Evolutionary conservation across 2,113 vertebrate species (phyloP), one percentile per base, ranked within the genome.

Genomic region (Amblyornis subalaris): DNA sequence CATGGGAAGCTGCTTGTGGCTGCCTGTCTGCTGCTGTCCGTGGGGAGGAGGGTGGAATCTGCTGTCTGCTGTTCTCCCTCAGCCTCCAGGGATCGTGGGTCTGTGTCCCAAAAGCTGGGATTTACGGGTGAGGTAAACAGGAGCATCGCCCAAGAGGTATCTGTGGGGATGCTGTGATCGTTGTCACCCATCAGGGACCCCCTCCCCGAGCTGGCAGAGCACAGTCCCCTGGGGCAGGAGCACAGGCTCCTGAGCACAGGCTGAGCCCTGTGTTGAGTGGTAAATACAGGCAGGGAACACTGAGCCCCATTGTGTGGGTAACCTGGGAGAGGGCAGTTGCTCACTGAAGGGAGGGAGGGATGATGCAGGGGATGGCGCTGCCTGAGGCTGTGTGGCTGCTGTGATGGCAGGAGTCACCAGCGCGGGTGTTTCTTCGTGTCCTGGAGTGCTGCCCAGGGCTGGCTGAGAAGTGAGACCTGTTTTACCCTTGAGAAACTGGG

Each of bases 151-250:
- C 31, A 67, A 44, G 26, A 84, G 40, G 10, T 7, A 3, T 21
- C 6, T 1, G 1, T 7, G n/a, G 3, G 3, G 60, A 12, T 18
- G 55, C 23, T 67, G 66, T 67, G n/a, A 10, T 17, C 28, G 2
- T 12, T 28, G 16, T 11, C 29, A 16, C 23, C 26, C 5, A 20
- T 2, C 25, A 47, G 61, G 29, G 26, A 18, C 14, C 13, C 7
- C 26, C 8, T 50, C 48, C 36, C 50, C 54, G 64, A 38, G 2
- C 42, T 24, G 75, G 36, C 47, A 74, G 28, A 28, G 47, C 2
- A 2, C 42, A 50, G 6, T 5, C n/a, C 22, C 47, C 22, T 14
- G 12, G 22, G 42, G 20, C 53, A 22, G 54, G 6, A 2, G 26
- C 35, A 20, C 17, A 14, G 6, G 13, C 35, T 2, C 31, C 22